Evolutionary conservation across 2,797 vertebrate species (phyloP), one percentile per base, ranked within the genome.

Genomic region (Otolemur crassicaudatus): DNA sequence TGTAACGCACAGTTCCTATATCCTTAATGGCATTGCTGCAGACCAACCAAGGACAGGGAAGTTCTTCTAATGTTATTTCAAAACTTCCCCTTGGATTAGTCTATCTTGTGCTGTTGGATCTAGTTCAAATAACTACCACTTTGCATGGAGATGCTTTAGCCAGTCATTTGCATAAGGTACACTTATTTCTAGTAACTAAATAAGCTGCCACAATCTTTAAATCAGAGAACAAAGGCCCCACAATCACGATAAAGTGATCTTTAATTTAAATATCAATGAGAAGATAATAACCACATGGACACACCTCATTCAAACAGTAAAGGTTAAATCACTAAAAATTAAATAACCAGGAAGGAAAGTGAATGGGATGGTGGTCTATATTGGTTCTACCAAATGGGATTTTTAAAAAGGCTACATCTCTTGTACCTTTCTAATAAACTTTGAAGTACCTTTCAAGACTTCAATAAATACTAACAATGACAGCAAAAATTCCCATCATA

Each of bases 261-360:
- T 95, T 83, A 82, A 89, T 95, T 95, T 83, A 89, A 94, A 90
- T 80, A 70, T 60, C 37, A 82, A 4, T 72, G 7, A 96, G 40
- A 72, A 86, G 56, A 29, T 58, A 63, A 46, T 61, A 94, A 91
- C 16, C 95, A 81, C 43, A 80, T n/a, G 43, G 31, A 25, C 40
- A 58, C 1, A 29, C 46, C 40, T 83, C 53, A 83, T 70, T 87
- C 12, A 73, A 91, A 73, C 34, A 83, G 46, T 22, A 63, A 49
- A 81, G 53, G 10, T 92, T 81, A 73, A 92, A 56, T 94, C 31
- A 86, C 4, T 76, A 65, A 92, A 88, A 69, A 76, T 14, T 17
- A 70, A 67, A 43, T 65, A 76, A 69, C 7, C 16, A 67, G 60
- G 19, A 34, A 79, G 17, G 11, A 76, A 70, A 60, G 13, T 49